phyloP scores from a whole-genome alignment of 2,888 invertebrate genomes.

The Morpho helenor region DNA sequence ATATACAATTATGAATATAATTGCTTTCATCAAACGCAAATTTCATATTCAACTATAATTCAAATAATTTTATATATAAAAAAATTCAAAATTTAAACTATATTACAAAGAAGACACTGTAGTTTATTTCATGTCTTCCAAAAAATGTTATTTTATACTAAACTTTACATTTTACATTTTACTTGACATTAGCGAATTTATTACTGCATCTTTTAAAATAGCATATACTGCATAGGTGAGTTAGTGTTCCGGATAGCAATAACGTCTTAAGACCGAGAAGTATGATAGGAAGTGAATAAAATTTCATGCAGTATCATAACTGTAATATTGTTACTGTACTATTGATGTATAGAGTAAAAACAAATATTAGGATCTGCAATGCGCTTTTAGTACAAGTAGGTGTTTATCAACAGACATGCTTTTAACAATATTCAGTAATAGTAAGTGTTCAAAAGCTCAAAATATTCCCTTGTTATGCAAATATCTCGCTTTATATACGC shows the following conservation, averaged over 20 bases:
- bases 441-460: conserved; percentile 14
- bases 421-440: conserved; percentile 7
- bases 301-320: conserved; percentile 8
- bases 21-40: too few species aligned
- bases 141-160: background rate
- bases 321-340: background rate
- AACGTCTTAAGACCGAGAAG: conserved; percentile 12
- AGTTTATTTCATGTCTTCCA: background rate
- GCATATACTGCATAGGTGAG: conserved; percentile 28
- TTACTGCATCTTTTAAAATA: conserved; percentile 18
- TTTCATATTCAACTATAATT: too few species aligned
- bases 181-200: too few species aligned
- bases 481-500: conserved; percentile 22
- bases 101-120: background rate
- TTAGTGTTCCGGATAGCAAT: conserved; percentile 27
- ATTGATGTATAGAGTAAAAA: too few species aligned
- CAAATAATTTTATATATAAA: too few species aligned
- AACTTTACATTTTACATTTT: too few species aligned
- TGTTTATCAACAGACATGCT: background rate
- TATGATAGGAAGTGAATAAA: conserved; percentile 10
- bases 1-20: too few species aligned
- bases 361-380: too few species aligned
- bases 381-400: too few species aligned
- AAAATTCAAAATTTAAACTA: too few species aligned
- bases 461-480: conserved; percentile 23